phyloP scores from a whole-genome alignment of 2,113 vertebrate genomes.

The Callopanchax toddi region DNA sequence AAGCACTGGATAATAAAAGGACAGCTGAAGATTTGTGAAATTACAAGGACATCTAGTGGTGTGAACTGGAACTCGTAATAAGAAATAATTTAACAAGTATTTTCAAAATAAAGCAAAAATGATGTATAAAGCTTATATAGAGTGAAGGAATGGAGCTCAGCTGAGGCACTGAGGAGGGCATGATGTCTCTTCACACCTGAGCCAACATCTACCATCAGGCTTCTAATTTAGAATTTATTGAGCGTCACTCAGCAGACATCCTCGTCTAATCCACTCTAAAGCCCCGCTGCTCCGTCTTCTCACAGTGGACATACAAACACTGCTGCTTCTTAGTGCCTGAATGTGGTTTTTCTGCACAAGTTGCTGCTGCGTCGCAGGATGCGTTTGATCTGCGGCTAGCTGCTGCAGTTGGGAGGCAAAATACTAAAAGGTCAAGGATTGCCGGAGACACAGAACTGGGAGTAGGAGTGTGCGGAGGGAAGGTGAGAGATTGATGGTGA shows the following conservation, averaged over 20 bases:
- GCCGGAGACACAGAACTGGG: constrained; percentile 10
- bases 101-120: background rate
- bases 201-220: constrained; percentile 22
- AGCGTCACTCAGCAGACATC: constrained; percentile 23
- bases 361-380: constrained; percentile 21
- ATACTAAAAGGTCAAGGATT: constrained; percentile 51
- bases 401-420: constrained; percentile 23
- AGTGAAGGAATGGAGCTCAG: background rate
- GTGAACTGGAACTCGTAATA: constrained; percentile 12
- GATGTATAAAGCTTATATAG: constrained; percentile 16
- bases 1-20: background rate
- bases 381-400: constrained; percentile 34
- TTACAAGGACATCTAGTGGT: constrained; percentile 76
- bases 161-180: constrained; percentile 43
- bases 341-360: background rate
- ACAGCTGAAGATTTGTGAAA: constrained; percentile 40
- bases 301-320: constrained; percentile 13
- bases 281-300: constrained; percentile 15
- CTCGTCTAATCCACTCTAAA: constrained; percentile 21
- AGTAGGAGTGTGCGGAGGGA: background rate
- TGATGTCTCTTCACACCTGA: constrained; percentile 51
- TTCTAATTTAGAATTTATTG: constrained; percentile 41
- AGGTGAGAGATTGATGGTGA: background rate
- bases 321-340: constrained; percentile 5
- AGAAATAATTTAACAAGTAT: background rate